Base-by-base conservation (phyloP, 1,140 invertebrate species). In the Drosophila sucinea region DNA sequence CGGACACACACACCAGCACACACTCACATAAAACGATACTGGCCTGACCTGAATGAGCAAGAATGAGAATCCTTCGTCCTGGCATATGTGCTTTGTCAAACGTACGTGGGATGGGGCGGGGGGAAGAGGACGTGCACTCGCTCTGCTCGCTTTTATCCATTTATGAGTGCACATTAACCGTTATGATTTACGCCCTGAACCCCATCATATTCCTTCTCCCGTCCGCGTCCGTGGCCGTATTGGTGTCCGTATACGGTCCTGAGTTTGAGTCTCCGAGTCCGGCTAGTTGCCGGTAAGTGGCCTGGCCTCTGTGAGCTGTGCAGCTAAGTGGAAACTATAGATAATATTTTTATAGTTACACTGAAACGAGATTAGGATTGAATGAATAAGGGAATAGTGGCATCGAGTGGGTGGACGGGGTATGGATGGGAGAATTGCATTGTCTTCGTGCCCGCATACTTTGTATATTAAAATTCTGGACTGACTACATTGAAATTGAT, bases 301-400 rank as follows among this genome's bases (percentile, higher is more conserved):
- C 44, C 44, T 51, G 44, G 7, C 77, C 61, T 38, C 30, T 4
- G 30, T 38, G 35, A 10, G 61, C 65, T 90, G 86, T 90, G 86
- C 86, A 90, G 75, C 73, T 90, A 75, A 90, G 87, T 83, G 87
- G 86, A 90, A 90, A 90, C 86, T 90, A 90, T 90, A 90, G 86
- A 90, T 90, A 90, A 90, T 90, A 81, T 87, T 87, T 90, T 90
- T 90, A 81, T 90, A 78, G 79, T 81, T 78, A 70, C 74, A 70
- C 60, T 65, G 65, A 69, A 56, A 44, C 68, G 73, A 81, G 70
- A 38, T 38, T 11, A 54, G 58, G 61, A 58, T 77, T 23, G 62
- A 67, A 63, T 67, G 67, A 62, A 64, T 78, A 51, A 3, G 23
- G 44, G 44, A 76, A 38, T 17, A 17, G 17, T 17, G 17, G 78